phyloP scores from a whole-genome alignment of 2,888 invertebrate species.

The Rhyacophila evoluta region DNA sequence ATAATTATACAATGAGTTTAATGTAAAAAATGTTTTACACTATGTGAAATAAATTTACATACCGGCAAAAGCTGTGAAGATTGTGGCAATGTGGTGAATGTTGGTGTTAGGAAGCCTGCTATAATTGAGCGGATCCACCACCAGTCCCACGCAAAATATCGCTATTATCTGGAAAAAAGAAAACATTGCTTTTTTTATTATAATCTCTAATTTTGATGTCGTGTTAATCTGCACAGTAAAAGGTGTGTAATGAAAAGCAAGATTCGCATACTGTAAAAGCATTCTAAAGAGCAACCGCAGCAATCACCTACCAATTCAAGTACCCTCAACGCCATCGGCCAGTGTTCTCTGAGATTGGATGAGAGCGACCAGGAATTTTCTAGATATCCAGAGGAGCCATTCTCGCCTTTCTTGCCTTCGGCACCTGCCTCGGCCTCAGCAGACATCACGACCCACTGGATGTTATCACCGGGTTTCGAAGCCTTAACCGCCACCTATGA shows the following conservation, averaged over 20 bases:
- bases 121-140: conserved; percentile 74
- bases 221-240: too few relatives aligned
- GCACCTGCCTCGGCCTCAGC: conserved; percentile 69
- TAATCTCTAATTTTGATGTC: too few relatives aligned
- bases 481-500: conserved; percentile 45
- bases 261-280: background rate
- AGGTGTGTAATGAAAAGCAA: too few relatives aligned
- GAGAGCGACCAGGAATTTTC: conserved; percentile 60
- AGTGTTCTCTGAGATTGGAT: conserved; percentile 66
- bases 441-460: conserved; percentile 72
- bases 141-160: conserved; percentile 73
- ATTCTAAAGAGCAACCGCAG: background rate
- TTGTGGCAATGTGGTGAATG: conserved; percentile 73
- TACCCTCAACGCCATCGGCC: conserved; percentile 72
- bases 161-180: conserved; percentile 68
- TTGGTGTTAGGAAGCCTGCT: conserved; percentile 69
- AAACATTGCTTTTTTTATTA: too few relatives aligned
- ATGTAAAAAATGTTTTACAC: too few relatives aligned
- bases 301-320: conserved; percentile 70
- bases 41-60: too few relatives aligned
- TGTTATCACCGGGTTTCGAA: conserved; percentile 61
- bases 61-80: conserved; percentile 75
- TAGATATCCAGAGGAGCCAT: conserved; percentile 57
- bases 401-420: conserved; percentile 69
- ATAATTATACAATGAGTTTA: too few relatives aligned